Conservation (phyloP, 2,888 invertebrate genomes). For the Phengaris alcon region DNA sequence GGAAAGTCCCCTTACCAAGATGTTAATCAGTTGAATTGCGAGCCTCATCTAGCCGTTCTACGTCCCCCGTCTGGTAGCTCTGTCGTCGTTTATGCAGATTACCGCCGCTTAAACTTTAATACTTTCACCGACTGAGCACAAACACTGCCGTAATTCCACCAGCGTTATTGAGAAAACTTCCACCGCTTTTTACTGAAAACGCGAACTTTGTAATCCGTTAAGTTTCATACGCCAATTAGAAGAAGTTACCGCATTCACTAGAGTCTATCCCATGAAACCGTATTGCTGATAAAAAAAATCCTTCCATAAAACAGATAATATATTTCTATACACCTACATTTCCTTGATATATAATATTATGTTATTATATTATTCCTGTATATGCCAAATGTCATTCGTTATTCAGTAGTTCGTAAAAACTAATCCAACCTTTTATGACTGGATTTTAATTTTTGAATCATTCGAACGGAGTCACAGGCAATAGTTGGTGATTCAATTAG, state of each 20-base stretch:
- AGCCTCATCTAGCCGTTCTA: constrained; percentile 25
- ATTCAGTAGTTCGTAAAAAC: too few species aligned
- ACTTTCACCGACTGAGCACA: constrained; percentile 27
- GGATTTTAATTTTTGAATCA: too few species aligned
- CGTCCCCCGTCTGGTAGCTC: constrained; percentile 40
- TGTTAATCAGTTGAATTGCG: too few species aligned
- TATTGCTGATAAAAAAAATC: background rate
- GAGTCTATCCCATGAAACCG: background rate
- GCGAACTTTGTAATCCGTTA: constrained; percentile 8
- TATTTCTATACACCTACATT: too few species aligned
- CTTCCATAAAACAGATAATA: too few species aligned
- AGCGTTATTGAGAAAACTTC: constrained; percentile 26
- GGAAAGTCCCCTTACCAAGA: too few species aligned
- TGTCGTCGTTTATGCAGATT: constrained; percentile 53
- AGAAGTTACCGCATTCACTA: background rate
- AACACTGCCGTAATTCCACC: constrained; percentile 31
- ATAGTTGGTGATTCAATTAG: background rate
- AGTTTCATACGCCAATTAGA: constrained; percentile 7
- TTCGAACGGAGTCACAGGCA: background rate
- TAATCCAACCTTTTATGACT: too few species aligned
- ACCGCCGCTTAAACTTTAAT: constrained; percentile 44
- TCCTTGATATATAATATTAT: too few species aligned
- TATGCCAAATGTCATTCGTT: too few species aligned
- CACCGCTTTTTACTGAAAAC: constrained; percentile 1
- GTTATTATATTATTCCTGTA: too few species aligned